Evolutionary conservation across 2,797 vertebrate genomes (phyloP).

Genomic region (Halcyon badia): DNA sequence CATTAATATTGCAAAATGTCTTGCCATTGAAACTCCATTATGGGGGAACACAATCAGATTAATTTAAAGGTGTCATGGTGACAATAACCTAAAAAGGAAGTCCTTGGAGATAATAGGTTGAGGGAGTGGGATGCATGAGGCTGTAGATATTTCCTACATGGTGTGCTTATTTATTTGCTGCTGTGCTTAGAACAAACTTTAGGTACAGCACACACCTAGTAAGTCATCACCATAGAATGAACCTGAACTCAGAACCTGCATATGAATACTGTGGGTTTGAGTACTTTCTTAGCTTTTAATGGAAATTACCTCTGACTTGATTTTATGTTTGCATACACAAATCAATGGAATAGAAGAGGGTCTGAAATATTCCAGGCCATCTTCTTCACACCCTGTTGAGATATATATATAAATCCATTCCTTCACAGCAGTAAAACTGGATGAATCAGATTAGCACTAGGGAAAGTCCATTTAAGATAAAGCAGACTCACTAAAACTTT

Average conservation of each 20-base stretch:
- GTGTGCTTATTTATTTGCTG: background rate
- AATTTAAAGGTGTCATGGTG: background rate
- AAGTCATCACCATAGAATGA: background rate
- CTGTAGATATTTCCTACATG: background rate
- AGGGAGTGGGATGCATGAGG: background rate
- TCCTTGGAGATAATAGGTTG: background rate
- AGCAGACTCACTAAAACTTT: background rate
- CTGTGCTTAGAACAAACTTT: background rate
- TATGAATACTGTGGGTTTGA: background rate
- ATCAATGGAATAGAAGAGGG: slow-evolving; percentile 1
- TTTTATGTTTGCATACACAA: slow-evolving; percentile 21
- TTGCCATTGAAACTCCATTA: background rate
- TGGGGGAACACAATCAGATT: background rate
- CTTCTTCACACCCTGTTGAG: slow-evolving; percentile 6
- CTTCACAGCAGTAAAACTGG: background rate
- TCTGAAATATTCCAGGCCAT: background rate
- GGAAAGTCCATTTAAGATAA: slow-evolving; percentile 6
- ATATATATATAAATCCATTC: slow-evolving; percentile 10
- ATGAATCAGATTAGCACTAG: slow-evolving; percentile 15
- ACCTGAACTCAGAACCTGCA: background rate
- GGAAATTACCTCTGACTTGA: background rate
- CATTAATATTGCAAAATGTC: background rate
- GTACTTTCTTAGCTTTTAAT: background rate
- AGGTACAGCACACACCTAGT: background rate
- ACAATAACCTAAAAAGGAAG: background rate